phyloP scores from a whole-genome alignment of 2,888 invertebrate species.

The Rhogogaster chlorosoma region DNA sequence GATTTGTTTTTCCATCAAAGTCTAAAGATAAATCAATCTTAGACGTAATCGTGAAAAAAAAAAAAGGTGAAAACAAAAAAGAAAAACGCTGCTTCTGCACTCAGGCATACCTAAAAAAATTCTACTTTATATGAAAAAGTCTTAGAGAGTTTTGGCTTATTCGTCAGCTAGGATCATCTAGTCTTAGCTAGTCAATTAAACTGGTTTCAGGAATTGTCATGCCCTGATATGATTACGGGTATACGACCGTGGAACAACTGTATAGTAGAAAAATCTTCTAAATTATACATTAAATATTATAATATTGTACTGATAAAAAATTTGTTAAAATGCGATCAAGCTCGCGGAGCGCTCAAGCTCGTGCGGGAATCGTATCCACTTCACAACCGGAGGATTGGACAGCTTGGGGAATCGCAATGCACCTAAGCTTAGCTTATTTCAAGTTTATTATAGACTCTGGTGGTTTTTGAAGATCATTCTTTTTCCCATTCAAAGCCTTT shows the following conservation, averaged over 20 bases:
- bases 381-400: neutral
- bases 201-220: neutral
- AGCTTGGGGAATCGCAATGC: neutral
- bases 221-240: neutral
- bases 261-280: slow-evolving; percentile 33
- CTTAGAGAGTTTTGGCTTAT: slow-evolving; percentile 27
- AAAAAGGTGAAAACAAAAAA: too few species aligned
- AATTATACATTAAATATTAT: neutral
- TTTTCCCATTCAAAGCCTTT: neutral
- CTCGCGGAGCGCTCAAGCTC: slow-evolving; percentile 15
- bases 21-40: neutral
- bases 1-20: neutral
- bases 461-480: neutral
- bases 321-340: neutral
- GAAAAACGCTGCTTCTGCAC: neutral
- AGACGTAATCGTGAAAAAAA: neutral
- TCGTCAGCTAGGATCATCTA: neutral
- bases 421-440: neutral
- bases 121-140: neutral
- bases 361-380: neutral
- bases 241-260: neutral
- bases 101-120: neutral
- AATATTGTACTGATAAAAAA: slow-evolving; percentile 27
- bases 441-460: neutral
- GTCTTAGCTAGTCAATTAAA: neutral